These are phyloP conservation scores for Menura novaehollandiae DNA, from an alignment of 2,113 vertebrate genomes.

Conservation along the genomic window DNA sequence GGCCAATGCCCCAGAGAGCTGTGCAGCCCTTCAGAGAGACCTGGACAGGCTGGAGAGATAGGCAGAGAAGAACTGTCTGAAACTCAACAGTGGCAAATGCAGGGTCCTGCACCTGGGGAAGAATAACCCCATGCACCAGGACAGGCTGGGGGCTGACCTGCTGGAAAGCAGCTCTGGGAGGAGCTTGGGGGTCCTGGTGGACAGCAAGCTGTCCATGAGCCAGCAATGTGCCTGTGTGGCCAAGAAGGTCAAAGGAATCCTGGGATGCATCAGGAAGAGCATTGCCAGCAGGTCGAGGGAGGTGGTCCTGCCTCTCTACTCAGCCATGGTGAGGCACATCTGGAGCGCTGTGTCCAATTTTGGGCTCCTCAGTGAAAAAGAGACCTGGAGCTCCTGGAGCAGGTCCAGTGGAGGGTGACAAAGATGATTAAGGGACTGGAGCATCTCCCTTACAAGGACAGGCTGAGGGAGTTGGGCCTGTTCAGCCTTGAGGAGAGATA, in stretches of 20 bases:
- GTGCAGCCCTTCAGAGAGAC: neutral
- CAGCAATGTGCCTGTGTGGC: no score
- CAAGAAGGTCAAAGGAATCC: neutral
- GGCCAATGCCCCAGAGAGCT: accelerated
- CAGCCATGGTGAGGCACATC: neutral
- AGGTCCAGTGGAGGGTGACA: neutral
- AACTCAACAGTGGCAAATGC: neutral
- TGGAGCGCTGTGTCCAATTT: neutral
- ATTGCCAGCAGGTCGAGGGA: accelerated
- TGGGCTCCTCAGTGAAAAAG: neutral
- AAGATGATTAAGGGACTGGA: neutral
- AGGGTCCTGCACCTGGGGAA: neutral
- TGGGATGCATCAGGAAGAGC: neutral
- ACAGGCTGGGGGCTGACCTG: neutral
- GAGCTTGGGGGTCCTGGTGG: neutral
- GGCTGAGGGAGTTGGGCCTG: neutral
- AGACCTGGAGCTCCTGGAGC: neutral
- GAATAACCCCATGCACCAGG: neutral
- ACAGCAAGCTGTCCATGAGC: neutral
- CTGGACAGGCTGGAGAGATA: neutral
- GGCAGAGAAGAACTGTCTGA: neutral
- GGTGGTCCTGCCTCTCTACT: neutral
- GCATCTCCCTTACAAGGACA: neutral
- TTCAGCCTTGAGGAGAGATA: neutral
- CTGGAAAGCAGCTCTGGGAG: neutral